Evolutionary conservation across 2,888 invertebrate genomes (phyloP), one percentile per base, ranked within the genome.

Genomic region (Lycocerus yunnanus): DNA sequence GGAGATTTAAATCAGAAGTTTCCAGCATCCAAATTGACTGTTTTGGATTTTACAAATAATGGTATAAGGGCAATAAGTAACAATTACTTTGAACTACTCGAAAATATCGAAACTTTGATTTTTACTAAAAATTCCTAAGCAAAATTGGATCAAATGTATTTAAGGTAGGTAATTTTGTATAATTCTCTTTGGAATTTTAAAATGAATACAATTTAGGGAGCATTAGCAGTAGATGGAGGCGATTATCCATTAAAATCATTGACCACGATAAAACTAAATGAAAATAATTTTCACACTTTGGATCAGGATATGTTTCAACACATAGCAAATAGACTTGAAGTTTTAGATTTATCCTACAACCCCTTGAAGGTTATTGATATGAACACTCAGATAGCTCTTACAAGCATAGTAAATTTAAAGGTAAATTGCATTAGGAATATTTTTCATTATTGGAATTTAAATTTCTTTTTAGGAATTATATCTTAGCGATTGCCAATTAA

Each of bases 241-340:
- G 91, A 90, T 78, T 89, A 91, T 77, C 93, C 93, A 0, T 84
- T 93, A 15, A 84, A 84, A 15, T 86, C 89, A 0, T 86, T 95
- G 83, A 88, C 88, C 63, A 88, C 88, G 5, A 86, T 95, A 15
- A 90, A 92, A 82, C 86, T 97, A 75, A 92, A 92, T 0, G 85
- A 91, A 83, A 97, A 97, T 84, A 88, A 89, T 16, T 85, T 96
- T 0, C 93, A 94, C 80, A 90, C 91, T 0, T 84, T 96, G n/a
- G 84, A 93, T 81, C 89, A 88, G 68, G 93, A 94, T 83, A 81
- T 95, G 1, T 96, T 97, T 84, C 93, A 93, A 80, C 95, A 96
- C 83, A 82, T 84, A 1, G 85, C 93, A 3, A 89, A 91, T 0
- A 88, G 90, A 66, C 84, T 97, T 58, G 91, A 92, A 79, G 89